Evolutionary conservation across 2,113 vertebrate genomes (phyloP), one percentile per base, ranked within the genome.

Genomic region (Sterrhoptilus dennistouni): DNA sequence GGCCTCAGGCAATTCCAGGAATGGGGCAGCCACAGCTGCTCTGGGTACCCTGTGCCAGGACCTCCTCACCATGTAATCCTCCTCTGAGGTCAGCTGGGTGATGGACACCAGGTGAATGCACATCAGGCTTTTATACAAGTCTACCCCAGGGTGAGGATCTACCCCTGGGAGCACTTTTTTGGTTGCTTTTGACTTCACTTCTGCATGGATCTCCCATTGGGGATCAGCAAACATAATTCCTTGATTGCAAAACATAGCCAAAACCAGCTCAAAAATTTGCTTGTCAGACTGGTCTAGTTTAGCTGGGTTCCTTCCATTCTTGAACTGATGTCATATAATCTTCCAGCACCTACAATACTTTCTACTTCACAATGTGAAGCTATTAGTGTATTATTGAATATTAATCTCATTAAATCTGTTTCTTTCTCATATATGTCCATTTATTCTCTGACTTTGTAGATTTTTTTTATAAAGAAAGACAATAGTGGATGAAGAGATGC

Each of bases 261-360:
- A 66, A 86, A 90, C 11, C 25, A 65, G 63, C 21, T 93, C 28
- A 57, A 86, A 92, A 70, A 83, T 69, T 70, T 18, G 17, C 59
- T 92, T 79, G 59, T 92, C 85, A 88, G 90, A 15, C 66, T 88
- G 85, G 82, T 60, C 81, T 40, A 53, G 75, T 49, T 86, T 68
- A 74, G 23, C 59, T 93, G 79, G 42, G 45, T 53, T 92, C 42
- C 45, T 93, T 88, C 83, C 63, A 91, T 69, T 80, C 83, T 72
- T 80, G 17, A 40, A 40, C 49, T 72, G 71, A 56, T 60, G 59
- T 44, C 5, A 52, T 42, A 6, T 12, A 64, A 42, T 42, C 90
- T 90, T 90, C 85, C 68, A 92, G 27, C 66, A 88, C 76, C 75
- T 93, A 78, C 75, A 92, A 76, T 21, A 27, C 23, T 92, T 94